A percentile compares a stretch with the other conserved stretches of the same genome.
These are phyloP conservation scores for Oncorhynchus gorbuscha DNA, from an alignment of 2,113 vertebrate genomes.

Conservation along the genomic window DNA sequence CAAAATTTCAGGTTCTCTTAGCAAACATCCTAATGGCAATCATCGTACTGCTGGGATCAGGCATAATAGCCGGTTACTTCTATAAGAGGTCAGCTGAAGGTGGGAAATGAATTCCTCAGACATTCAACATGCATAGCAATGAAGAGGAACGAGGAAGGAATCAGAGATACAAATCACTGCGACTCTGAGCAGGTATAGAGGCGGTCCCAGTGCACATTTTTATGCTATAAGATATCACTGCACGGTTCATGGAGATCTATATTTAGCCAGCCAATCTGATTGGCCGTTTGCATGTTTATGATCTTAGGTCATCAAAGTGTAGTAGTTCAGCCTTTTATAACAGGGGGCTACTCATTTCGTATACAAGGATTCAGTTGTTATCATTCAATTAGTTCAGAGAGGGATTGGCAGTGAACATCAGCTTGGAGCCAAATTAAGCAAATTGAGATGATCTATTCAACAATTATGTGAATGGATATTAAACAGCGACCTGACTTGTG, in stretches of 20 bases:
- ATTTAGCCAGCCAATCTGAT: no score
- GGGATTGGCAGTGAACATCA: neutral
- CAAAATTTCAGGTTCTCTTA: conserved; percentile 72
- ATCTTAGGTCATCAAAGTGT: no score
- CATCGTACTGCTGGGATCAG: conserved; percentile 74
- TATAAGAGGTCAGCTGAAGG: conserved; percentile 76
- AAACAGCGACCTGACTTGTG: neutral
- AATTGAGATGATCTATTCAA: neutral
- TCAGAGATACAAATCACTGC: neutral
- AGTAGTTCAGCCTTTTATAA: no score
- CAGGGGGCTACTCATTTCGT: no score
- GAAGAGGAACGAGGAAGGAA: neutral
- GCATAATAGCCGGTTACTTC: conserved; percentile 77
- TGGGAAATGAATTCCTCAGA: neutral
- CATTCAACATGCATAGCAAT: neutral
- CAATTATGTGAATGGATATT: neutral
- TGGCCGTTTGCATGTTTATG: no score
- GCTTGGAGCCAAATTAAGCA: neutral
- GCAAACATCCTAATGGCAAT: conserved; percentile 80
- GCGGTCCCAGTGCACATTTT: neutral
- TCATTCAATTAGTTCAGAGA: no score
- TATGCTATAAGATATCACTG: neutral
- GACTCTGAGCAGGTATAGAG: no score
- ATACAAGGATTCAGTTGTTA: no score
- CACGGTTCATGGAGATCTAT: neutral